Conservation (phyloP, 2,113 vertebrate species). For the Procavia capensis region DNA sequence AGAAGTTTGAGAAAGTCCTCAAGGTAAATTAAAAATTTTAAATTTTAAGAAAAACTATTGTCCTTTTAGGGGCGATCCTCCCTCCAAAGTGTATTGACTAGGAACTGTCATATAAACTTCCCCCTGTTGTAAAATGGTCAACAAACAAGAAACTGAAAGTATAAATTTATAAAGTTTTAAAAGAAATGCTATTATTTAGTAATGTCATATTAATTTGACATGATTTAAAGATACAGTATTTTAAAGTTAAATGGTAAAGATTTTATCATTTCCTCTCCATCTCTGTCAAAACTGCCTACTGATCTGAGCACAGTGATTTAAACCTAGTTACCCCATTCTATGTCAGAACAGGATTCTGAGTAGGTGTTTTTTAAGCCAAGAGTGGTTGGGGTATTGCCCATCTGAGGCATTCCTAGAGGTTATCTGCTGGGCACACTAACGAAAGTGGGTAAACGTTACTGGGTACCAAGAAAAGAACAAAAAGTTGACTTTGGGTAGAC, state of each 20-base stretch:
- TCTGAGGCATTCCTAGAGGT: conserved; percentile 81
- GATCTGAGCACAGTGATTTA: conserved; percentile 81
- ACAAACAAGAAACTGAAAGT: conserved; percentile 61
- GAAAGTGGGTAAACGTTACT: conserved; percentile 74
- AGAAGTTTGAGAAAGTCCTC: conserved; percentile 15
- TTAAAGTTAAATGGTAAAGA: conserved; percentile 67
- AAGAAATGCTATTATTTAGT: conserved; percentile 44
- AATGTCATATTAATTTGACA: conserved; percentile 53
- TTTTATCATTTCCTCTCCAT: conserved; percentile 79
- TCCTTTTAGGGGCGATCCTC: neutral
- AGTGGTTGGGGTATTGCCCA: conserved; percentile 82
- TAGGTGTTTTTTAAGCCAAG: conserved; percentile 75
- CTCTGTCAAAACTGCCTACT: conserved; percentile 66
- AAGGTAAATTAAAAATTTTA: conserved; percentile 54
- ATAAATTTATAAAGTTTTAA: conserved; percentile 60
- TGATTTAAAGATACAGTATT: conserved; percentile 51
- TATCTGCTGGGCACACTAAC: conserved; percentile 76
- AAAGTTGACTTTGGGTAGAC: conserved; percentile 63
- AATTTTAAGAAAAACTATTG: conserved; percentile 38
- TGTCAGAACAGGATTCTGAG: conserved; percentile 80
- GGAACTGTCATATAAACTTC: conserved; percentile 36
- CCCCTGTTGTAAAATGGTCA: conserved; percentile 55
- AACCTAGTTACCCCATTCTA: conserved; percentile 63
- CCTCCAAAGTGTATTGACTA: conserved; percentile 36
- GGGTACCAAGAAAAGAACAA: conserved; percentile 75